Conservation (phyloP, 2,113 vertebrate species). For the Leiothrix lutea region DNA sequence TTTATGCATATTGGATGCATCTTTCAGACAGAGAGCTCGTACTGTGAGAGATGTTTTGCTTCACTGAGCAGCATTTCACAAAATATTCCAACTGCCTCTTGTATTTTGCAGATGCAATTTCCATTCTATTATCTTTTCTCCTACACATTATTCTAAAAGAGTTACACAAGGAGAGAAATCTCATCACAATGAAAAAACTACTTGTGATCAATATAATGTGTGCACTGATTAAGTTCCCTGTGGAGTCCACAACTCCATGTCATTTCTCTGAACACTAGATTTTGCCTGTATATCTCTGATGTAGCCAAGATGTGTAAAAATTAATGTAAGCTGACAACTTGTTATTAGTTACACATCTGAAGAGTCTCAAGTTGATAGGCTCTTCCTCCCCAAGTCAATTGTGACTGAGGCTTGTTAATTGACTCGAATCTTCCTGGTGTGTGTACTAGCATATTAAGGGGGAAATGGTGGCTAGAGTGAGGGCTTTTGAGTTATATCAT, state of each 20-base stretch:
- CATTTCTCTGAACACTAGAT: neutral
- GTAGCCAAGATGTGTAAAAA: constrained; percentile 3
- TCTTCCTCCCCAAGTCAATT: neutral
- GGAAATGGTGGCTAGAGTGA: neutral
- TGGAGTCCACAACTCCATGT: neutral
- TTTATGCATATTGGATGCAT: neutral
- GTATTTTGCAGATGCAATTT: neutral
- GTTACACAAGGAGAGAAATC: neutral
- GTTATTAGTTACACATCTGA: constrained; percentile 26
- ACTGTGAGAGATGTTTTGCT: neutral
- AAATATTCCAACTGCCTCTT: neutral
- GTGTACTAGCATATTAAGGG: neutral
- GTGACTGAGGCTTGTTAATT: neutral
- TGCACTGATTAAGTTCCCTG: neutral
- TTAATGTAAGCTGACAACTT: constrained; percentile 38
- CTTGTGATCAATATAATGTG: neutral
- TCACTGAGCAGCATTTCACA: constrained; percentile 6
- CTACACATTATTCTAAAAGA: neutral
- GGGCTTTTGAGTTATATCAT: neutral
- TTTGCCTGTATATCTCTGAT: neutral
- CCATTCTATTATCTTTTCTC: neutral
- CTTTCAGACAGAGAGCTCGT: neutral
- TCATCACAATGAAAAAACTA: neutral
- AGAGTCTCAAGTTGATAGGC: constrained; percentile 12
- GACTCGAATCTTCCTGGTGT: neutral